Percentiles rank a stretch among this genome's conserved stretches.
Conservation (phyloP, 2,888 invertebrate genomes). For the Scaptomyza polygonia region DNA sequence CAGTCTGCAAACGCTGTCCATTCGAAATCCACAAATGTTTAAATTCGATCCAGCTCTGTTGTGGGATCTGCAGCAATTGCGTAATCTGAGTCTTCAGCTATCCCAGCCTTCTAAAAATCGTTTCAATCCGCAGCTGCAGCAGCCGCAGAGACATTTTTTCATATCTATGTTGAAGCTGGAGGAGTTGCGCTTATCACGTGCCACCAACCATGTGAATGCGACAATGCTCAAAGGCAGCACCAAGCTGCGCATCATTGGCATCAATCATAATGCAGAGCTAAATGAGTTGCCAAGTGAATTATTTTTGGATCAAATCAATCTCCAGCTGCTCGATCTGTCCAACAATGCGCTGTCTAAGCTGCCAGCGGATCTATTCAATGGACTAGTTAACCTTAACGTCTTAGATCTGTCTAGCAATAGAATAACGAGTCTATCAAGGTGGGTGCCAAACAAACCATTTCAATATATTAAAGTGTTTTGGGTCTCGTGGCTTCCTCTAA, state of each 20-base stretch:
- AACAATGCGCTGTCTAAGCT: slow-evolving; percentile 31
- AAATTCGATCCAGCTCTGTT: slow-evolving; percentile 44
- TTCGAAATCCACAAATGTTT: slow-evolving; percentile 54
- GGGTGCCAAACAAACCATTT: slow-evolving; percentile 68
- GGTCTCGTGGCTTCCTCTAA: slow-evolving; percentile 1
- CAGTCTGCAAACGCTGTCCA: slow-evolving; percentile 50
- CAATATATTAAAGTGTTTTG: slow-evolving; percentile 1
- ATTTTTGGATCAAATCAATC: slow-evolving; percentile 53
- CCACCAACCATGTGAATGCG: slow-evolving; percentile 85
- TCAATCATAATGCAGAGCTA: slow-evolving; percentile 49
- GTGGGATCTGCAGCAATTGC: slow-evolving; percentile 46
- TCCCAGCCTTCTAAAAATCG: neutral
- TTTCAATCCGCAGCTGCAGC: slow-evolving; percentile 1
- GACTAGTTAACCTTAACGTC: slow-evolving; percentile 85
- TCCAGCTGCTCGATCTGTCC: slow-evolving; percentile 38
- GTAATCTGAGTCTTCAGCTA: slow-evolving; percentile 54
- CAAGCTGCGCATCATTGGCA: slow-evolving; percentile 86
- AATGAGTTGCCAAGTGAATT: slow-evolving; percentile 44
- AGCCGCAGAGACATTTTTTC: slow-evolving; percentile 84
- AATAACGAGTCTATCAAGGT: slow-evolving; percentile 86
- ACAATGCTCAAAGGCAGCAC: slow-evolving; percentile 87
- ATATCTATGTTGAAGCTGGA: slow-evolving; percentile 86
- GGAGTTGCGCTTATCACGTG: slow-evolving; percentile 87
- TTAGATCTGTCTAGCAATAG: slow-evolving; percentile 88
- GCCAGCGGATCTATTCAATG: slow-evolving; percentile 71